Percentiles rank a stretch among this genome's conserved stretches.
Conservation (phyloP, 2,113 vertebrate genomes). For the Apaloderma vittatum region DNA sequence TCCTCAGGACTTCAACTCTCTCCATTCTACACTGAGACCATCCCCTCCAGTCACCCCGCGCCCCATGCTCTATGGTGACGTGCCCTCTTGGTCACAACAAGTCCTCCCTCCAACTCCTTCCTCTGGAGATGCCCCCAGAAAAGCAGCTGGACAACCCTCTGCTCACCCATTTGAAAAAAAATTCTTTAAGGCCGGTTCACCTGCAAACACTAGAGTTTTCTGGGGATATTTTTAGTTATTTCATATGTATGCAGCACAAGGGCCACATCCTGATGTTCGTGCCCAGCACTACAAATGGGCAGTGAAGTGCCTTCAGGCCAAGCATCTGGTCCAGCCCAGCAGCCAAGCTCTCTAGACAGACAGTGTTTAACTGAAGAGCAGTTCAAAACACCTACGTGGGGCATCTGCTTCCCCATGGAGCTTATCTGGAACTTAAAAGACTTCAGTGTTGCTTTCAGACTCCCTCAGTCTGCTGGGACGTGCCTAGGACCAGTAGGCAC, state of each 20-base stretch:
- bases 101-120: background rate
- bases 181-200: background rate
- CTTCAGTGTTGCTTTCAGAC: background rate
- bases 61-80: fast-evolving
- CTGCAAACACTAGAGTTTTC: background rate
- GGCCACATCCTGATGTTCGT: background rate
- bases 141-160: background rate
- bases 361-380: background rate
- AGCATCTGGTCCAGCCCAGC: background rate
- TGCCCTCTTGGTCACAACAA: background rate
- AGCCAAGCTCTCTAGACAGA: background rate
- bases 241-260: background rate
- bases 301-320: background rate
- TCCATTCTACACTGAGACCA: background rate
- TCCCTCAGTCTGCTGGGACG: background rate
- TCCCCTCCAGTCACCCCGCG: background rate
- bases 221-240: background rate
- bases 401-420: background rate
- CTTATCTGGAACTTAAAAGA: background rate
- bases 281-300: background rate
- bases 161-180: background rate
- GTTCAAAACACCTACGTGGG: background rate
- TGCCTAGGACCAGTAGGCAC: background rate
- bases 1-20: background rate
- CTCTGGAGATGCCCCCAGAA: background rate